Evolutionary conservation across 1,140 invertebrate species (phyloP).

Genomic region (Lordiphosa collinella): DNA sequence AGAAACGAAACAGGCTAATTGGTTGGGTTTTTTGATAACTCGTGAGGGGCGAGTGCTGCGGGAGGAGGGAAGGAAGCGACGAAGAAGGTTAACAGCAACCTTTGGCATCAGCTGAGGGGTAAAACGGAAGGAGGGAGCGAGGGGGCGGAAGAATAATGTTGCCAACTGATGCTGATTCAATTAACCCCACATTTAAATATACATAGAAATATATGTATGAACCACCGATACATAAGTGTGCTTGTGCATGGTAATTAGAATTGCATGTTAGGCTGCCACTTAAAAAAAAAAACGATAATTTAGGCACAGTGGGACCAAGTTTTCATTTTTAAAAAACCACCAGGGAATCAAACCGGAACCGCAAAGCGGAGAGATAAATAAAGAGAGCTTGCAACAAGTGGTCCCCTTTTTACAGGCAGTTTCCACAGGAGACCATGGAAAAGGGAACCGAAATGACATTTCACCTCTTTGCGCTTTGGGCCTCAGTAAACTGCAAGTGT

Average conservation of each 20-base stretch:
- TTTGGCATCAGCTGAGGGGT: not conserved
- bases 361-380: no score
- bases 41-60: not conserved
- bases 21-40: slow-evolving; percentile 32
- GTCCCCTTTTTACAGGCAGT: no score
- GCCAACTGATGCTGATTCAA: not conserved
- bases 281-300: no score
- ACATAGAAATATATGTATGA: not conserved
- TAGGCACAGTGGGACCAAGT: not conserved
- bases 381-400: no score
- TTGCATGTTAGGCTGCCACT: no score
- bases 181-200: not conserved
- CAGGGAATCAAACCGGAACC: no score
- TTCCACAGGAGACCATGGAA: no score
- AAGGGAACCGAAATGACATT: no score
- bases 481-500: no score
- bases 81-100: slow-evolving; percentile 6
- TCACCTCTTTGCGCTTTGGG: no score
- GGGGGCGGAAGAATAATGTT: not conserved
- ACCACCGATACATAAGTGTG: no score
- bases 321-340: no score
- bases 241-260: slow-evolving; percentile 4
- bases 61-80: not conserved
- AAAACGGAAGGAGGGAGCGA: not conserved
- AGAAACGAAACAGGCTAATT: slow-evolving; percentile 44